Evolutionary conservation across 2,797 vertebrate species (phyloP).

Genomic region (Anomalospiza imberbis): DNA sequence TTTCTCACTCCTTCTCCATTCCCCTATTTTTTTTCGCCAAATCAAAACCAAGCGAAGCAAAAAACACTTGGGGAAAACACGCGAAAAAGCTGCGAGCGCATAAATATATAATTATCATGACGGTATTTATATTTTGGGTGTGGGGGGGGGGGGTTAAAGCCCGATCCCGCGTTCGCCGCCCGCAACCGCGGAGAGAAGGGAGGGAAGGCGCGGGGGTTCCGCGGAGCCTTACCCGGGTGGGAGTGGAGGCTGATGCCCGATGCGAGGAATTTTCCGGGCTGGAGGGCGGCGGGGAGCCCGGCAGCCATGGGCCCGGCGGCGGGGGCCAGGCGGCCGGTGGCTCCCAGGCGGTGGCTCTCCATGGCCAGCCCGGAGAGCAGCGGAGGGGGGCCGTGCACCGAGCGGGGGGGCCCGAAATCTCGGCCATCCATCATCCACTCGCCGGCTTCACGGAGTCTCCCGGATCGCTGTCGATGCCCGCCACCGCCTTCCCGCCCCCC

Average conservation of each 20-base stretch:
- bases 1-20: not conserved
- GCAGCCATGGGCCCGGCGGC: constrained; percentile 84
- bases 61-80: not conserved
- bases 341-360: constrained; percentile 89
- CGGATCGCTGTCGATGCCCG: constrained; percentile 48
- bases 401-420: constrained; percentile 93
- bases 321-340: constrained; percentile 85
- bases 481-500: not conserved
- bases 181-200: not conserved
- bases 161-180: not conserved
- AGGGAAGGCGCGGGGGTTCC: not conserved
- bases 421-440: constrained; percentile 94
- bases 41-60: not conserved
- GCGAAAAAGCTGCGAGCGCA: not conserved
- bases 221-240: constrained; percentile 87
- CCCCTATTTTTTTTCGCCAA: not conserved
- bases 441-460: constrained; percentile 25
- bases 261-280: constrained; percentile 89
- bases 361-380: constrained; percentile 89
- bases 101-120: not conserved
- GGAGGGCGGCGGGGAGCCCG: constrained; percentile 84
- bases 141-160: accelerated
- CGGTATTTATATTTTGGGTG: accelerated
- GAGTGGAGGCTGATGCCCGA: constrained; percentile 90
- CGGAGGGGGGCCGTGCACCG: constrained; percentile 90